phyloP scores from a whole-genome alignment of 2,113 vertebrate genomes.

The Micronycteris hirsuta region DNA sequence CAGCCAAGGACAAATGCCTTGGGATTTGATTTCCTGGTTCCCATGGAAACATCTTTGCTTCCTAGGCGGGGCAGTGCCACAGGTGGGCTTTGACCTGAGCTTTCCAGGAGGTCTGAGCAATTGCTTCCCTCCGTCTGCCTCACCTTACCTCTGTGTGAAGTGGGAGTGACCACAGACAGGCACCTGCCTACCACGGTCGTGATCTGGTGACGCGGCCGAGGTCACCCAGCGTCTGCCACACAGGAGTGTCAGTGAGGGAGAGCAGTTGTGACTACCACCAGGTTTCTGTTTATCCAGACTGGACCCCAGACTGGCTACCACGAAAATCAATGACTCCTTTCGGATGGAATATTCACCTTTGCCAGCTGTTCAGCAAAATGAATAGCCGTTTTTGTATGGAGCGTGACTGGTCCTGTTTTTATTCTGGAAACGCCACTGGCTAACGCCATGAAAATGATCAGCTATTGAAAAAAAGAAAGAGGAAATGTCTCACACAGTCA shows the following conservation, averaged over 20 bases:
- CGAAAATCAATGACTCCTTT: not conserved
- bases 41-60: not conserved
- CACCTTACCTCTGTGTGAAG: not conserved
- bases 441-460: conserved; percentile 97
- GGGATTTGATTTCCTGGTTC: not conserved
- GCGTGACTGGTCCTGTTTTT: conserved; percentile 91
- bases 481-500: conserved; percentile 27
- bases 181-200: not conserved
- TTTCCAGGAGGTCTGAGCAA: not conserved
- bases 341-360: conserved; percentile 80
- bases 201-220: not conserved
- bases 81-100: not conserved
- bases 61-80: not conserved
- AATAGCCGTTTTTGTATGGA: conserved; percentile 96
- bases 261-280: not conserved
- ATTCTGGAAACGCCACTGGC: conserved; percentile 93
- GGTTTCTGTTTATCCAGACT: not conserved
- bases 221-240: not conserved
- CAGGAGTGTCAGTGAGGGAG: not conserved
- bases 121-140: not conserved
- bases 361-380: conserved; percentile 94
- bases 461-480: conserved; percentile 75
- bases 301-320: not conserved
- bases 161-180: not conserved
- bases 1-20: not conserved